Base-by-base conservation (phyloP, 2,113 vertebrate species). In the Catagonus wagneri region DNA sequence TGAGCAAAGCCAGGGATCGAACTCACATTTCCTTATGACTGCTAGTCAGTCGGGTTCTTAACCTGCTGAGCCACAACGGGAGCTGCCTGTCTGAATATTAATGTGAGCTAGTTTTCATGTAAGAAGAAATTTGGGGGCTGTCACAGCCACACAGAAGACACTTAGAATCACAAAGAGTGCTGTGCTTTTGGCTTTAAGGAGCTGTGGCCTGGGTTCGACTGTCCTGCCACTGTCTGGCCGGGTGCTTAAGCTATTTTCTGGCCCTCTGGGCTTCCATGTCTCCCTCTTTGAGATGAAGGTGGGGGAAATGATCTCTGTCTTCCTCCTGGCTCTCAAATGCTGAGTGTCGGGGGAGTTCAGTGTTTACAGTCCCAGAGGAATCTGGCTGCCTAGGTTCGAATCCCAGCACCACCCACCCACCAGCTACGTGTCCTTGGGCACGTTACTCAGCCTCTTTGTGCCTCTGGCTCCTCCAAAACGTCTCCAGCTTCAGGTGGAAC, bases 381-480 rank as follows among this genome's bases (percentile, higher is more conserved):
- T 5, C 56, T 69, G 61, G 27, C 36, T 89, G 12, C 44, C 25
- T 1, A 19, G 27, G 63, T 76, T 63, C 66, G 56, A 36, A 27
- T 60, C 78, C 58, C 2, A 32, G 74, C 11, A 23, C n/a, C 0
- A 1, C 44, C 25, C 5, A 0, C 19, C 19, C 27, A 39, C 29
- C 3, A 8, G 23, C 87, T 92, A 29, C 92, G 88, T 56, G 32
- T 20, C 54, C 25, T 52, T 78, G 66, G n/a, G 3, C 61, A 81
- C 61, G 36, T 65, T 63, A 12, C 72, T 91, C 7, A 3, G 72
- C 22, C 29, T 85, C 66, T 93, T 78, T 95, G 83, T 54, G 39
- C 15, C 19, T 80, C 61, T 0, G 7, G 2, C 52, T 34, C 22
- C 12, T 2, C 72, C 72, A 75, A 25, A 75, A 25, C 50, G 32